Conservation (phyloP, 1,140 invertebrate species). For the Alviniconcha marisindica region DNA sequence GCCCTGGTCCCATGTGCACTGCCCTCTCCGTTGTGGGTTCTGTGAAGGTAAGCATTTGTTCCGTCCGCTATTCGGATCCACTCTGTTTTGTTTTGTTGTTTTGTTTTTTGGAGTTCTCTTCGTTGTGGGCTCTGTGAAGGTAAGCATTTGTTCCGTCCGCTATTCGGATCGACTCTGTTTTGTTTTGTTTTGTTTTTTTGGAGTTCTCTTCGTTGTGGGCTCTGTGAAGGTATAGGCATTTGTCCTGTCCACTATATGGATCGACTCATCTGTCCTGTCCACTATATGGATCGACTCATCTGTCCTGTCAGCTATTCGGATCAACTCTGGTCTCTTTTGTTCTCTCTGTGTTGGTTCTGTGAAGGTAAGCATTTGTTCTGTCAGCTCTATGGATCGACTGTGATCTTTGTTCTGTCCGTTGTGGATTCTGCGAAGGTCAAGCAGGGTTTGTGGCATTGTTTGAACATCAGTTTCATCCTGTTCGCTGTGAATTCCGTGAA, state of each 20-base stretch:
- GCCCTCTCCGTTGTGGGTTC: constrained; percentile 36
- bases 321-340: not conserved
- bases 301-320: no score
- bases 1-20: constrained; percentile 35
- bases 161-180: not conserved
- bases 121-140: constrained; percentile 36
- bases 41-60: constrained; percentile 27
- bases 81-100: not conserved
- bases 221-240: constrained; percentile 27
- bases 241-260: no score
- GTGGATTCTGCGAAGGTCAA: constrained; percentile 31
- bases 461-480: no score
- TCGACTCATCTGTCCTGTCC: no score
- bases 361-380: constrained; percentile 19
- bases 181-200: not conserved
- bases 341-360: constrained; percentile 33
- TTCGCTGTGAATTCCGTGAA: no score
- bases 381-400: no score
- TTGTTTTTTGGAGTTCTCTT: constrained; percentile 1
- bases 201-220: constrained; percentile 28
- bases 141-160: no score
- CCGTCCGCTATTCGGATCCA: no score
- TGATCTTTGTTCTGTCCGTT: constrained; percentile 15
- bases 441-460: not conserved
- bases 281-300: not conserved